Evolutionary conservation across 2,113 vertebrate genomes (phyloP).

Genomic region (Bettongia penicillata): DNA sequence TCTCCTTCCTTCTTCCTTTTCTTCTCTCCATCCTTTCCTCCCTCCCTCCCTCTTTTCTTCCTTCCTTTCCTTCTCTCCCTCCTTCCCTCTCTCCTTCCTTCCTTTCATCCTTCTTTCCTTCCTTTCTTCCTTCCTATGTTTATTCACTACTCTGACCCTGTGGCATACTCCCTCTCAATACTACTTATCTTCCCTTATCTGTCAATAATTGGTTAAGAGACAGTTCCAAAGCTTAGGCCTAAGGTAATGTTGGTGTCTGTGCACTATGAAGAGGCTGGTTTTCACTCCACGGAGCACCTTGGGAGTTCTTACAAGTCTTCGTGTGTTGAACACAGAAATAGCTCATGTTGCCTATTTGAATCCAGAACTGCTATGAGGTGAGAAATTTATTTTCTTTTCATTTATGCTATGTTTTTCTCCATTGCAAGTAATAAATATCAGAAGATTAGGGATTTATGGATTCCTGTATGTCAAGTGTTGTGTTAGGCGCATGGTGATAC

Average conservation of each 20-base stretch:
- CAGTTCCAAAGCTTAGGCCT: neutral
- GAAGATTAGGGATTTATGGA: neutral
- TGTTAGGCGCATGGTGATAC: neutral
- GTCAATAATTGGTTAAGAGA: neutral
- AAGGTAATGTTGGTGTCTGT: rapidly evolving
- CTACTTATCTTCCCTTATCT: neutral
- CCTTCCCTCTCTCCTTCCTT: no score
- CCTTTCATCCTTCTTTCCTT: no score
- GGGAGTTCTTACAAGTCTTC: neutral
- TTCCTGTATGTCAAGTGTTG: neutral
- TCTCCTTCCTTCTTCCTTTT: no score
- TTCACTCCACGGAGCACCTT: neutral
- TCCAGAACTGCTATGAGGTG: neutral
- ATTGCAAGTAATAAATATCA: neutral
- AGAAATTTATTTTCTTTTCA: neutral
- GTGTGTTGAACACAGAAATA: neutral
- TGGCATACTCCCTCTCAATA: neutral
- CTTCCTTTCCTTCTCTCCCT: no score
- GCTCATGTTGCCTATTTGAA: neutral
- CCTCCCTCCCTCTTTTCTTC: no score
- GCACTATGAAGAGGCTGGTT: neutral
- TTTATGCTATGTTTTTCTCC: neutral
- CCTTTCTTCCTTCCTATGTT: neutral
- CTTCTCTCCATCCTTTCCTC: no score
- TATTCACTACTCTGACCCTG: neutral